Conservation (phyloP, 2,113 vertebrate genomes). For the Salvelinus fontinalis region DNA sequence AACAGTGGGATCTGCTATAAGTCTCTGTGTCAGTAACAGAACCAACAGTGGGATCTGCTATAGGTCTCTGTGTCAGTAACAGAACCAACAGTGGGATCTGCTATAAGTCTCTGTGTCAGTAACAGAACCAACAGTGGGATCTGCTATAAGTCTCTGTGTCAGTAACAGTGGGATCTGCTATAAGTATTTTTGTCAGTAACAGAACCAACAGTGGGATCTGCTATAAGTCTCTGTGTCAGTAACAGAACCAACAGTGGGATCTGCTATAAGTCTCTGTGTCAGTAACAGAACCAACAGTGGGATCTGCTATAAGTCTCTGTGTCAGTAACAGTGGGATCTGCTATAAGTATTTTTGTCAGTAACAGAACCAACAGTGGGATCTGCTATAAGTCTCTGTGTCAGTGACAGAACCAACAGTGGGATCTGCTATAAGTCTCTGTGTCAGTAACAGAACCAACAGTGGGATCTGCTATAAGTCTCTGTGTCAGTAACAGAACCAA, state of each 20-base stretch:
- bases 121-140: constrained; percentile 39
- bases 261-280: not conserved
- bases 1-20: constrained; percentile 14
- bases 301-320: too few species aligned
- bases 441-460: too few species aligned
- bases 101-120: constrained; percentile 11
- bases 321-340: too few species aligned
- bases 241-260: constrained; percentile 17
- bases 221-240: too few species aligned
- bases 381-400: not conserved
- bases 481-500: too few species aligned
- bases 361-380: constrained; percentile 16
- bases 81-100: too few species aligned
- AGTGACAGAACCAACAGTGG: constrained; percentile 41
- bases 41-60: constrained; percentile 23
- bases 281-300: constrained; percentile 42
- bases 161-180: too few species aligned
- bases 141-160: too few species aligned
- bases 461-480: constrained; percentile 16
- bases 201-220: constrained; percentile 33
- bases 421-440: too few species aligned
- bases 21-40: constrained; percentile 22
- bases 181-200: constrained; percentile 28
- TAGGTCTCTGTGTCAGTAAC: too few species aligned
- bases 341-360: too few species aligned